These are phyloP conservation scores for Kradibia gibbosae DNA, from an alignment of 1,140 invertebrate genomes.

Conservation along the genomic window DNA sequence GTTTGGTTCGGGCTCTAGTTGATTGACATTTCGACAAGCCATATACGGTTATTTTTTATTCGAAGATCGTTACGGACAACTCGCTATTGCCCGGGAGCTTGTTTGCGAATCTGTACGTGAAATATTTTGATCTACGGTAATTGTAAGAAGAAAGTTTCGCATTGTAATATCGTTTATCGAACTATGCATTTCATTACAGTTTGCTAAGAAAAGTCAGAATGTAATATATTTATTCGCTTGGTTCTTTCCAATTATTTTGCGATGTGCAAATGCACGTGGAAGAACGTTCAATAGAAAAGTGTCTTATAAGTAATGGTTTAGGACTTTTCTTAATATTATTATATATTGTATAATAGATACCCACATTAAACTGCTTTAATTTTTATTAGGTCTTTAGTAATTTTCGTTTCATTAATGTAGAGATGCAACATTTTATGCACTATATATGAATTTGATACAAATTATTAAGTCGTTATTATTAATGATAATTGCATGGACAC, in stretches of 20 bases:
- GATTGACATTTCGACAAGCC: constrained; percentile 14
- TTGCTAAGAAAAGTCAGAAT: not conserved
- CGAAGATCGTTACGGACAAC: not conserved
- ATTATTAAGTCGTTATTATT: too few species aligned
- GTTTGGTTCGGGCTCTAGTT: not conserved
- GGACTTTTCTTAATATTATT: too few species aligned
- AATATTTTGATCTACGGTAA: not conserved
- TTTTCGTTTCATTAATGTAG: too few species aligned
- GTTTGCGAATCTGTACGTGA: not conserved
- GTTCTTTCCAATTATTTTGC: not conserved
- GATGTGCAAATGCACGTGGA: not conserved
- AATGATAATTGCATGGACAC: too few species aligned
- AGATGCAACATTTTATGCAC: too few species aligned
- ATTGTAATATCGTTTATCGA: not conserved
- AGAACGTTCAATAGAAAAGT: not conserved
- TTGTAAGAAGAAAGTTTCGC: not conserved
- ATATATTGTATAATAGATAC: too few species aligned
- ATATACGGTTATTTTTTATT: not conserved
- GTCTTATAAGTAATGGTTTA: too few species aligned
- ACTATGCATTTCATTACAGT: not conserved
- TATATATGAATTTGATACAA: too few species aligned
- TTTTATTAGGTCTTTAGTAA: too few species aligned
- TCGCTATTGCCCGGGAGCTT: not conserved
- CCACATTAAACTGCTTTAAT: too few species aligned
- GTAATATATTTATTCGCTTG: not conserved